Percentiles rank a stretch among this genome's conserved stretches.
These are phyloP conservation scores for Holacanthella duospinosa DNA, from an alignment of 2,888 invertebrate genomes.

Conservation along the genomic window DNA sequence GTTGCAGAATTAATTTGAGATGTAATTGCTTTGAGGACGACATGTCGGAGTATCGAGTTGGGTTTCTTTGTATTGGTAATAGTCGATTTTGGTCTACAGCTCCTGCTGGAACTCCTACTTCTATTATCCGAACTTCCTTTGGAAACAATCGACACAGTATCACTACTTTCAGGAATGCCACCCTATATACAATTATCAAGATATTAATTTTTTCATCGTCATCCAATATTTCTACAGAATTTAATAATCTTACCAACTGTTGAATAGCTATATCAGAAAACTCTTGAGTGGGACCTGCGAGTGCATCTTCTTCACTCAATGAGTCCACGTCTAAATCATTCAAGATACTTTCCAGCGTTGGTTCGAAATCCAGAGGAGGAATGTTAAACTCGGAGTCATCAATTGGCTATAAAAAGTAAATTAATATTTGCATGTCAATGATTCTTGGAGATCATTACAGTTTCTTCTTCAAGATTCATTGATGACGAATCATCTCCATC, in stretches of 20 bases:
- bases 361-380: conserved; percentile 61
- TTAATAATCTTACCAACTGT: conserved; percentile 11
- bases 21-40: conserved; percentile 75
- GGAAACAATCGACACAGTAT: conserved; percentile 39
- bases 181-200: conserved; percentile 15
- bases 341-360: conserved; percentile 68
- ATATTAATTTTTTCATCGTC: too few relatives aligned
- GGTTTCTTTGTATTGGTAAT: conserved; percentile 38
- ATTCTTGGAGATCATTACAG: neutral
- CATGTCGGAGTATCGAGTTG: conserved; percentile 62
- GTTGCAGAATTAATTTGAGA: conserved; percentile 77
- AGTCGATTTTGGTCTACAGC: conserved; percentile 17
- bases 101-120: conserved; percentile 38
- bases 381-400: conserved; percentile 73
- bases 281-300: neutral
- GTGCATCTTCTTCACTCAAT: conserved; percentile 39
- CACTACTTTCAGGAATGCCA: conserved; percentile 31
- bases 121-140: conserved; percentile 39
- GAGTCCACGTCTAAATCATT: conserved; percentile 50
- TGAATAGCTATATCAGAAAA: neutral
- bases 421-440: neutral
- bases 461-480: neutral
- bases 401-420: conserved; percentile 48
- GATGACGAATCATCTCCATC: neutral
- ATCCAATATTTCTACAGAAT: too few relatives aligned